Evolutionary conservation across 2,797 vertebrate species (phyloP), one percentile per base, ranked within the genome.

Genomic region (Sebastes steindachneri): DNA sequence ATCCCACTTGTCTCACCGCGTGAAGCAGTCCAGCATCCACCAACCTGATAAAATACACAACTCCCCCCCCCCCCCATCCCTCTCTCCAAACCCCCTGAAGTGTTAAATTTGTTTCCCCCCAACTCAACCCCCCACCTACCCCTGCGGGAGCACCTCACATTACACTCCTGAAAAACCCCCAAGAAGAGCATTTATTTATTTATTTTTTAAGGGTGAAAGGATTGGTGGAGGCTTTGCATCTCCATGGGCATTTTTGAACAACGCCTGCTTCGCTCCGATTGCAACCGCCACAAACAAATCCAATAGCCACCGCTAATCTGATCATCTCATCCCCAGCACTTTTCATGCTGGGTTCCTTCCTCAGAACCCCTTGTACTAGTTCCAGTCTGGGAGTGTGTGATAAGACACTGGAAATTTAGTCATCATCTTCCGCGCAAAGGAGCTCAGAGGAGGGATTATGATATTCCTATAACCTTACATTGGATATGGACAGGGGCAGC

Each of bases 401-500:
- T 99, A 99, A 98, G 98, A 98, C 97, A 98, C 96, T 97, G 97
- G 96, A 97, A 97, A 98, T 98, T 97, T 97, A 98, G 97, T 98
- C 97, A 97, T 99, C 97, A 97, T 96, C 96, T 97, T 96, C 91
- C 75, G 93, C 92, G 96, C 88, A 97, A 97, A 97, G 95, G 93
- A 96, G 97, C 96, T 97, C 96, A 97, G 96, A 93, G 96, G 95
- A 96, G 96, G 97, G 97, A 99, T 99, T 99, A 98, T 95, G 97
- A 96, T 97, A 96, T 97, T 97, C 96, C 95, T 96, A 96, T 97
- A 97, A 97, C 97, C 97, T 97, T 96, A 96, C 97, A 99, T 98
- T 98, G 97, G 97, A 97, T 97, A 97, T 93, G 96, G 97, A 97
- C 96, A 95, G 95, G 95, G 95, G 90, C 95, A 94, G 93, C 92